Conservation (phyloP, 2,113 vertebrate genomes). For the Orthochromis malagaraziensis region DNA sequence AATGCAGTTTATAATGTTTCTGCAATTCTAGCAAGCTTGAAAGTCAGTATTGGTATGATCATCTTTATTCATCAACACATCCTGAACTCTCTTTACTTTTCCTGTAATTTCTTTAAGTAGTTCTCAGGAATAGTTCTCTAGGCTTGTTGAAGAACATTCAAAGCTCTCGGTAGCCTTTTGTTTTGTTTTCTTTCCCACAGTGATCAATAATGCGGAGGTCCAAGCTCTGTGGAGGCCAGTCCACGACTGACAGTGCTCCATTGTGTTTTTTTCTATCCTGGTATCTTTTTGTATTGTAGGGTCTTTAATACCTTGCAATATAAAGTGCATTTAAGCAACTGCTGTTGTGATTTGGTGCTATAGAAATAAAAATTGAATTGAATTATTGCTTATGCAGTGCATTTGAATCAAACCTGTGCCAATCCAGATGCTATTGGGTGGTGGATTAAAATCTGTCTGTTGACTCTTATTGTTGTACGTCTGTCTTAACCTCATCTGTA, state of each 20-base stretch:
- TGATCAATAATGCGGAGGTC: background rate
- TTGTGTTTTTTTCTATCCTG: background rate
- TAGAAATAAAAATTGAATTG: background rate
- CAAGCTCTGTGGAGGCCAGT: background rate
- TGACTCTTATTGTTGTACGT: background rate
- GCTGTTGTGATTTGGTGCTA: background rate
- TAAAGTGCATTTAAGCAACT: background rate
- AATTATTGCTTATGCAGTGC: background rate
- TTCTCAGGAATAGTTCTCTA: background rate
- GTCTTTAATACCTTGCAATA: background rate
- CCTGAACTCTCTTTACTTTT: background rate
- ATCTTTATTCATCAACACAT: background rate
- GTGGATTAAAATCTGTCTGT: background rate
- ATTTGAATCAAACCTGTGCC: background rate
- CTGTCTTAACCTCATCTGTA: background rate
- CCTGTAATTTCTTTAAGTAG: background rate
- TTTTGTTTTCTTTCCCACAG: background rate
- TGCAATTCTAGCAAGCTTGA: background rate
- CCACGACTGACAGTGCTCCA: background rate
- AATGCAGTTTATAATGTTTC: background rate
- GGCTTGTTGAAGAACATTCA: background rate
- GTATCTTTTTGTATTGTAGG: background rate
- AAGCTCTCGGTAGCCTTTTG: background rate
- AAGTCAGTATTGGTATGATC: background rate
- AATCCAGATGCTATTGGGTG: background rate